A percentile compares a stretch with the other conserved stretches of the same genome.
These are phyloP conservation scores for Muraenolepis orangiensis DNA, from an alignment of 2,797 vertebrate genomes.

Conservation along the genomic window DNA sequence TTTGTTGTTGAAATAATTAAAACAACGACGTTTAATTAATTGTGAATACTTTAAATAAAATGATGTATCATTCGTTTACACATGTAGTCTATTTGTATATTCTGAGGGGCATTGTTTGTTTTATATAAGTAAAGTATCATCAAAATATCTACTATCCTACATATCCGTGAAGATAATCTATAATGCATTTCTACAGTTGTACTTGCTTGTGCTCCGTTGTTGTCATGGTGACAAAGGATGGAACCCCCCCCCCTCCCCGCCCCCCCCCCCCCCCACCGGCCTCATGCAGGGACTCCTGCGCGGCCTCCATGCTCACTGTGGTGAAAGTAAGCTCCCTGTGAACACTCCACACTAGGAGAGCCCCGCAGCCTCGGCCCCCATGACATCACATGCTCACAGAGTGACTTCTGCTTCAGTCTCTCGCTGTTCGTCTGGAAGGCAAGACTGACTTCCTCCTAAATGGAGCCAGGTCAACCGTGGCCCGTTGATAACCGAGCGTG, in stretches of 20 bases:
- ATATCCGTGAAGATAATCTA: not conserved
- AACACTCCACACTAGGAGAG: constrained; percentile 22
- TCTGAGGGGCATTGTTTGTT: not conserved
- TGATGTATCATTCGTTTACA: too few species aligned
- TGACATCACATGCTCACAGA: constrained; percentile 74
- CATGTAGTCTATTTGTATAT: not conserved
- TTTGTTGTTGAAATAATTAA: not conserved
- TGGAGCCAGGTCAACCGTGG: constrained; percentile 1
- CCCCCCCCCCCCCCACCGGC: not conserved
- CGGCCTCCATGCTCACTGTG: constrained; percentile 6
- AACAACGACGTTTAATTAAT: not conserved
- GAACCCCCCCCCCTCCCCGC: constrained; percentile 11
- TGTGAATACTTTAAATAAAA: too few species aligned
- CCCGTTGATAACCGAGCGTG: constrained; percentile 21
- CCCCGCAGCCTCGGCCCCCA: constrained; percentile 64
- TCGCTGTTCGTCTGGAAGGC: constrained; percentile 44
- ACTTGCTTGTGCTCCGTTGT: constrained; percentile 6
- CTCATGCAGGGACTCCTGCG: not conserved
- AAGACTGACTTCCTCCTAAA: constrained; percentile 54
- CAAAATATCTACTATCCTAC: not conserved
- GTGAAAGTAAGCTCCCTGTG: too few species aligned
- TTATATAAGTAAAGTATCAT: not conserved
- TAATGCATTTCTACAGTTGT: not conserved
- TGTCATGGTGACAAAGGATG: constrained; percentile 15
- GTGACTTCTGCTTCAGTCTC: constrained; percentile 52